A percentile compares a stretch with the other conserved stretches of the same genome.
These are phyloP conservation scores for Thamnophis elegans DNA, from an alignment of 2,797 vertebrate species.

Conservation along the genomic window DNA sequence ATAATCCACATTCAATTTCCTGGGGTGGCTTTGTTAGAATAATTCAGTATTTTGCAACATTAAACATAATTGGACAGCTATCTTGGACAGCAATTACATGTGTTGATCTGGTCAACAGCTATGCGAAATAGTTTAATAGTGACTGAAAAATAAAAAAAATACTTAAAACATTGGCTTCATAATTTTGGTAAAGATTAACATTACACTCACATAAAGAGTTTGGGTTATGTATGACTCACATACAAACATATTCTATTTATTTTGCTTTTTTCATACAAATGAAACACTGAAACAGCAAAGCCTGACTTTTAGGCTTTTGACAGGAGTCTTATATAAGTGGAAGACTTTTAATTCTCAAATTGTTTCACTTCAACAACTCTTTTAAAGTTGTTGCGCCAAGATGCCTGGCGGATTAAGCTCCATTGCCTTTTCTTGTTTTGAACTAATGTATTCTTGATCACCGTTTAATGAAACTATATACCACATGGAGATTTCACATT, in stretches of 20 bases:
- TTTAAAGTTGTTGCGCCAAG: slow-evolving; percentile 99
- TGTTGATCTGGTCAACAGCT: neutral
- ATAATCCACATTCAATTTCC: neutral
- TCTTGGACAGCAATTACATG: neutral
- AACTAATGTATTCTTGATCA: slow-evolving; percentile 99
- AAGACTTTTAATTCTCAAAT: slow-evolving; percentile 99
- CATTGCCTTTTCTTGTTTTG: slow-evolving; percentile 99
- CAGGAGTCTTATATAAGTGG: slow-evolving; percentile 99
- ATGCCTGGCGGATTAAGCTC: slow-evolving; percentile 99
- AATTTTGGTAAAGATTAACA: slow-evolving; percentile 60
- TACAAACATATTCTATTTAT: slow-evolving; percentile 64
- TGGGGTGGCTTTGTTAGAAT: neutral
- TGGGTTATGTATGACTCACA: slow-evolving; percentile 38
- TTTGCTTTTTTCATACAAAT: slow-evolving; percentile 66
- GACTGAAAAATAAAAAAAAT: neutral
- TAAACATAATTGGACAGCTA: neutral
- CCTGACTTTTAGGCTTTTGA: slow-evolving; percentile 89
- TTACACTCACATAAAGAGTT: slow-evolving; percentile 60
- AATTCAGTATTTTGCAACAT: neutral
- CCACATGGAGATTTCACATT: slow-evolving; percentile 99
- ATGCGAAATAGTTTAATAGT: neutral
- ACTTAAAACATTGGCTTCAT: slow-evolving; percentile 21
- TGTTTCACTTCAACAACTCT: slow-evolving; percentile 99
- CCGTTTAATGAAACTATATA: slow-evolving; percentile 99
- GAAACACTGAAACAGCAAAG: slow-evolving; percentile 71